These are phyloP conservation scores for Andrena haemorrhoa DNA, from an alignment of 2,888 invertebrate genomes.

Conservation along the genomic window DNA sequence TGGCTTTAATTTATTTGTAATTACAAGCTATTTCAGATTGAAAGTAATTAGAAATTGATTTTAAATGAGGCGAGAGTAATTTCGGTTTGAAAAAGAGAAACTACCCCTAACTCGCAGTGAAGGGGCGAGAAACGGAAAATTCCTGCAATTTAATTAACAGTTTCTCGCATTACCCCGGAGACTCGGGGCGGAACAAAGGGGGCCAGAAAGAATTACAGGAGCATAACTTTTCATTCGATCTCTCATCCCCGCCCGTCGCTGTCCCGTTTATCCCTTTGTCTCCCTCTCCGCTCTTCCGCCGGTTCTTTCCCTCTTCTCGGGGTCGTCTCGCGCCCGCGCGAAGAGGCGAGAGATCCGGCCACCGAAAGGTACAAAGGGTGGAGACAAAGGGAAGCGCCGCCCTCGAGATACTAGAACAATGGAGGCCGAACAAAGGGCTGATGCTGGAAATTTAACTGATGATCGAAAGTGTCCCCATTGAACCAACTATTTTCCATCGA, in stretches of 20 bases:
- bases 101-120: background rate
- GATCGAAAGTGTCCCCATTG: slow-evolving; percentile 74
- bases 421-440: slow-evolving; percentile 80
- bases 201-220: slow-evolving; percentile 64
- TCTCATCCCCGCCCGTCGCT: slow-evolving; percentile 36
- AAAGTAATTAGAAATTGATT: too few species aligned
- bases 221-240: slow-evolving; percentile 70
- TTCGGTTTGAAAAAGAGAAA: background rate
- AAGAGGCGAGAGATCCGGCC: slow-evolving; percentile 79
- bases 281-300: slow-evolving; percentile 53
- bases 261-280: slow-evolving; percentile 57
- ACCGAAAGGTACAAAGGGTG: slow-evolving; percentile 83
- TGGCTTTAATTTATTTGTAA: too few species aligned
- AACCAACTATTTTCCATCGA: slow-evolving; percentile 67
- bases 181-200: slow-evolving; percentile 46
- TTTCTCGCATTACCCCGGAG: slow-evolving; percentile 32
- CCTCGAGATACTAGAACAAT: slow-evolving; percentile 84
- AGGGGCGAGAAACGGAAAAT: background rate
- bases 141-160: slow-evolving; percentile 53
- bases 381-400: slow-evolving; percentile 84
- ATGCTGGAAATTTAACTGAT: slow-evolving; percentile 80
- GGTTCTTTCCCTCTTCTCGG: slow-evolving; percentile 53
- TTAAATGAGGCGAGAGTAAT: too few species aligned
- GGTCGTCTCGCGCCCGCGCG: slow-evolving; percentile 75
- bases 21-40: too few species aligned